Conservation (phyloP, 2,888 invertebrate genomes). For the Stegana nigrithorax region DNA sequence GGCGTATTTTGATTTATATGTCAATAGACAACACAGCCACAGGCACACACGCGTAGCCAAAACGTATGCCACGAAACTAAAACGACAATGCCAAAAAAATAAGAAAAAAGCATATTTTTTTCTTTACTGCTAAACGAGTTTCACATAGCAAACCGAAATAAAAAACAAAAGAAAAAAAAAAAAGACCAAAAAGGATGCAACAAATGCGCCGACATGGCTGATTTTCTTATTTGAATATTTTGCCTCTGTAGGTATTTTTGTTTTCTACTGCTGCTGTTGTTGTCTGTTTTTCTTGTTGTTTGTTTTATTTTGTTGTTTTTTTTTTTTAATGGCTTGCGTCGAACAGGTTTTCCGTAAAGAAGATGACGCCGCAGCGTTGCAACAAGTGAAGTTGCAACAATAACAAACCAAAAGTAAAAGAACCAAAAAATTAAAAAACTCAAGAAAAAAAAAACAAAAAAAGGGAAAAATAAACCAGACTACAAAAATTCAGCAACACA, state of each 20-base stretch:
- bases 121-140: background rate
- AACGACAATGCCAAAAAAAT: too few relatives aligned
- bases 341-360: too few relatives aligned
- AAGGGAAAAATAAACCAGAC: slow-evolving; percentile 52
- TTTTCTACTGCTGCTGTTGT: too few relatives aligned
- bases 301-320: background rate
- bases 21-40: too few relatives aligned
- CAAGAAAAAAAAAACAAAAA: slow-evolving; percentile 33
- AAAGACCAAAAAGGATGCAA: slow-evolving; percentile 2
- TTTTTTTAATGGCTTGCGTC: too few relatives aligned
- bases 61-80: too few relatives aligned
- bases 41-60: background rate
- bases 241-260: background rate
- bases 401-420: slow-evolving; percentile 31
- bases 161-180: background rate
- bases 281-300: background rate
- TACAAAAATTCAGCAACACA: slow-evolving; percentile 38
- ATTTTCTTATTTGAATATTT: slow-evolving; percentile 19
- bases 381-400: slow-evolving; percentile 49
- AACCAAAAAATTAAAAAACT: slow-evolving; percentile 52
- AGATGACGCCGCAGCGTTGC: slow-evolving; percentile 26
- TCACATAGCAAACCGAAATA: background rate
- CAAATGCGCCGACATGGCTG: background rate
- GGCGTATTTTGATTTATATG: too few relatives aligned
- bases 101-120: too few relatives aligned